Evolutionary conservation across 2,113 vertebrate genomes (phyloP).

Genomic region (Glaucidium brasilianum): DNA sequence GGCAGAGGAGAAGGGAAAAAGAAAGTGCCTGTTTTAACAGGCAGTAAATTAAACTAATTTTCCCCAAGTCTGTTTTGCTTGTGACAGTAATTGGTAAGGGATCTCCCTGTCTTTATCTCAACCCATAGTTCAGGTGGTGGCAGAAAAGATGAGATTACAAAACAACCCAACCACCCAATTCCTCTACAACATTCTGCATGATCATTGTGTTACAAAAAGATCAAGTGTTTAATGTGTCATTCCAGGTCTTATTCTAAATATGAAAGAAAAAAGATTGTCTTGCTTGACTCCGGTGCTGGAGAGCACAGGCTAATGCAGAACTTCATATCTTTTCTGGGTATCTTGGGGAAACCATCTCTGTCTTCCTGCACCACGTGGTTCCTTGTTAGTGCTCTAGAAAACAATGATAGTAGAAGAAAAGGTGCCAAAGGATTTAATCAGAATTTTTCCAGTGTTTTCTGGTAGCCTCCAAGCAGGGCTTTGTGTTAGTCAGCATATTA

Average conservation of each 20-base stretch:
- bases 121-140: background rate
- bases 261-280: background rate
- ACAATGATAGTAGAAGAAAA: background rate
- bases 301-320: background rate
- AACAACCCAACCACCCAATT: too few relatives aligned
- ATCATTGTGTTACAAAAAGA: background rate
- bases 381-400: background rate
- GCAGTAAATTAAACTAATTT: background rate
- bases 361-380: background rate
- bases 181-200: too few relatives aligned
- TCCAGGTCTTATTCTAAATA: background rate
- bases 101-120: background rate
- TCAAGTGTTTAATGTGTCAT: background rate
- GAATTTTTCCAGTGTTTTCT: slow-evolving; percentile 39
- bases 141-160: too few relatives aligned
- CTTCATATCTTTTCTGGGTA: background rate
- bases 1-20: background rate
- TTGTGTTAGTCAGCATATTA: background rate
- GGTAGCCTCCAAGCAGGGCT: background rate
- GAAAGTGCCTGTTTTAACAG: background rate
- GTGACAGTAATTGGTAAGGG: background rate
- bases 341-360: slow-evolving; percentile 36
- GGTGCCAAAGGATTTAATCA: background rate
- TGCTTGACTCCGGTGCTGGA: background rate
- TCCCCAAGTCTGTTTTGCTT: background rate